These are phyloP conservation scores for Tigriopus californicus DNA, from an alignment of 2,888 invertebrate species.

Conservation along the genomic window DNA sequence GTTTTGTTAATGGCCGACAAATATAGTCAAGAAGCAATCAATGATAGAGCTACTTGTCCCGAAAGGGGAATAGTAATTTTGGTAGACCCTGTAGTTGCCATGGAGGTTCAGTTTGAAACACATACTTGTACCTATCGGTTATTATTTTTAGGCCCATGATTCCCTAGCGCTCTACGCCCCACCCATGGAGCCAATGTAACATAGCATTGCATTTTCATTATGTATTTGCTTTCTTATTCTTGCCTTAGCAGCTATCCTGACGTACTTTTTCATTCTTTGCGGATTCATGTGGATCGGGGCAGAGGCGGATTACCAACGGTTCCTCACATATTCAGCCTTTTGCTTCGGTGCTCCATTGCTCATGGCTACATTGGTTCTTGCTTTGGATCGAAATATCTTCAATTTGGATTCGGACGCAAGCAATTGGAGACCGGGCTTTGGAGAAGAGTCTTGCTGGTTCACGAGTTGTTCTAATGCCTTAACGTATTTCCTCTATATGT, in stretches of 20 bases:
- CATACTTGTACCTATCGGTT: too few species aligned
- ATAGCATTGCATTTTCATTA: too few species aligned
- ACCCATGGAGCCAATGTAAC: too few species aligned
- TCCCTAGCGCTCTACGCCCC: too few species aligned
- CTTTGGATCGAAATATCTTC: not conserved
- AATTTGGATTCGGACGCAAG: not conserved
- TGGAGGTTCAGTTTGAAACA: too few species aligned
- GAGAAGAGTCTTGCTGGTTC: slow-evolving; percentile 12
- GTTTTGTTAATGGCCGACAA: too few species aligned
- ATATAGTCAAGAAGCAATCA: too few species aligned
- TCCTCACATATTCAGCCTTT: not conserved
- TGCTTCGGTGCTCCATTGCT: not conserved
- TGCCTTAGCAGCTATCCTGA: not conserved
- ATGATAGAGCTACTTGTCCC: too few species aligned
- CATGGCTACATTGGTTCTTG: not conserved
- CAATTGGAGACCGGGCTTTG: slow-evolving; percentile 1
- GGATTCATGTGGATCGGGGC: slow-evolving; percentile 9
- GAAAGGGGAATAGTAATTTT: too few species aligned
- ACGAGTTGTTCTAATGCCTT: slow-evolving; percentile 1
- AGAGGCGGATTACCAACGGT: not conserved
- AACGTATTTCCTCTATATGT: slow-evolving; percentile 1
- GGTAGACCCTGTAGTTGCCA: too few species aligned
- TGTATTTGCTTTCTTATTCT: too few species aligned
- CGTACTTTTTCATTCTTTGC: slow-evolving; percentile 8
- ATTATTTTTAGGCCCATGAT: too few species aligned